Evolutionary conservation across 2,888 invertebrate genomes (phyloP), one percentile per base, ranked within the genome.

Genomic region (Timandra comae): DNA sequence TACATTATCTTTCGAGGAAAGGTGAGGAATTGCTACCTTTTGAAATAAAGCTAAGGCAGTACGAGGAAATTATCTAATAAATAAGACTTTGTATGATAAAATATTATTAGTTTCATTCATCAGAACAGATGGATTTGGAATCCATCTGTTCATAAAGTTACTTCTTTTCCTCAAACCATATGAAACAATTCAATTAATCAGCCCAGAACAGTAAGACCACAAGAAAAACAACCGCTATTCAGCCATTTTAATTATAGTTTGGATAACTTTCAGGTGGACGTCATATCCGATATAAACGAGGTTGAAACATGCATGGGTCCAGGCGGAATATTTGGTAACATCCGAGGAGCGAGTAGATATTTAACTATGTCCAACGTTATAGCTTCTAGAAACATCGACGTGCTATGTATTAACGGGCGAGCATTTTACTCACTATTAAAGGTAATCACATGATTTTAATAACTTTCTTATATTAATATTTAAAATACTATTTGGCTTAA

Each of bases 301-400:
- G 74, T 81, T 1, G 81, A 84, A 49, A 73, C 79, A 0, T 84
- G 82, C 39, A 86, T 86, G 85, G 85, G 85, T 0, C 80, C 84
- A 3, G 85, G 85, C 6, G 85, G 85, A 4, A 85, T 86, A 54
- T 86, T 86, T 29, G 85, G 85, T 0, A 87, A 87, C 38, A 84
- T 87, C 41, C 68, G 72, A 43, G 80, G 82, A 3, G 70, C 73
- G 2, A 46, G 56, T 1, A 77, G 66, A 51, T 80, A 77, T 43
- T 52, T 77, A 27, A 78, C 80, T 1, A 66, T 73, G 52, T 84
- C 87, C 2, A 86, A 80, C 33, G 68, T 86, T 1, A 53, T 75
- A 1, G 87, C 87, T 5, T 73, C 82, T 2, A 72, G 80, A 36
- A 87, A 88, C 48, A 79, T 84, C 31, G 87, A 88, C 49, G 60